Base-by-base conservation (phyloP, 1,140 invertebrate species). In the Ceratosolen solmsi region DNA sequence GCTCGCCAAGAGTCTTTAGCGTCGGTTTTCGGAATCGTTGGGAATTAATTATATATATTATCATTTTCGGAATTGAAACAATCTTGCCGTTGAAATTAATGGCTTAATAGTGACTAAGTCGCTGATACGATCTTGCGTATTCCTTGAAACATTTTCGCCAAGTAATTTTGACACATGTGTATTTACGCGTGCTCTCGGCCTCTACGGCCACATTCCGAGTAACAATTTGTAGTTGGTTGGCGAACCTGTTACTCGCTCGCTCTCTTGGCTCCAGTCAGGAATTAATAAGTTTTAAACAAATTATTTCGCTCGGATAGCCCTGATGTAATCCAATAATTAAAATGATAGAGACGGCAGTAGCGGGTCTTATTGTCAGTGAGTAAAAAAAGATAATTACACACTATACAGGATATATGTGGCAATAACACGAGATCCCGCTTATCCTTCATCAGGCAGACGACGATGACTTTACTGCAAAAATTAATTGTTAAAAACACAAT, bases 401-500 rank as follows among this genome's bases (percentile, higher is more conserved):
- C 30, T 49, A n/a, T 27, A 8, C 41, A 41, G 33, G 49, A 81
- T 65, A 68, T 41, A 56, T 68, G 60, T 25, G 27, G 58, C 30
- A 68, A 63, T 63, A 75, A 54, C 54, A n/a, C 27, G 79, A 13
- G 41, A 60, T 1, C 9, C 13, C 38, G 22, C 79, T 76, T 70
- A 58, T 76, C 63, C 49, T 36, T 65, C 58, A 75, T 81, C 79
- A 13, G 49, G 79, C 58, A 38, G 51, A 75, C 38, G 60, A 60
- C 68, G 60, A 60, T 36, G 56, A 80, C 33, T 80, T 80, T 51
- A 74, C 56, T 63, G 80, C 75, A 78, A 82, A 82, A 77, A 78
- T 73, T 82, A 73, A 82, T 78, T 54, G 71, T 78, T 78, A 71
- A 78, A 78, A 78, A 58, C 22, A 82, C 80, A 82, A 77, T 78